Percentiles rank a stretch among this genome's conserved stretches.
Evolutionary conservation across 2,888 invertebrate genomes (phyloP).

Genomic region (Mayetiola destructor): DNA sequence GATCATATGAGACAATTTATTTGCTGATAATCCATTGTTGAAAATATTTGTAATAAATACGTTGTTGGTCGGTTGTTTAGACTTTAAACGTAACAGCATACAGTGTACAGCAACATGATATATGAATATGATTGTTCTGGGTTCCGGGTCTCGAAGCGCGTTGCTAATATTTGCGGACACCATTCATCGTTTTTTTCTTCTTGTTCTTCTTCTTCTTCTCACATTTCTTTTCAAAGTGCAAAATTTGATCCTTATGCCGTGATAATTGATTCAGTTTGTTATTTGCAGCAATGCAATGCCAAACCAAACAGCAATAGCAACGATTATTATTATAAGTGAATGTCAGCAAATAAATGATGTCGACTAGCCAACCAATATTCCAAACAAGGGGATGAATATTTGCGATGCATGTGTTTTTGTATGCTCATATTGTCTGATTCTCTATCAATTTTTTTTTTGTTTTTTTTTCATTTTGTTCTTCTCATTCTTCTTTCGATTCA

Average conservation of each 20-base stretch:
- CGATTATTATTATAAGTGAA: too few relatives aligned
- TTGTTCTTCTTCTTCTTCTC: background rate
- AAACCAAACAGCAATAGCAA: too few relatives aligned
- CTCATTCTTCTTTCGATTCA: too few relatives aligned
- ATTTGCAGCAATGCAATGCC: too few relatives aligned
- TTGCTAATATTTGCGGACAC: background rate
- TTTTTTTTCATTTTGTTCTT: background rate
- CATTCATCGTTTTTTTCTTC: background rate
- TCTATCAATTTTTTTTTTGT: background rate
- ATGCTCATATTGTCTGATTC: background rate
- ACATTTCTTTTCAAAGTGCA: too few relatives aligned
- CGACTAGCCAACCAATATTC: too few relatives aligned
- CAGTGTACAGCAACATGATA: too few relatives aligned
- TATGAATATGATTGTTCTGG: background rate
- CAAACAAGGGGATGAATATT: too few relatives aligned
- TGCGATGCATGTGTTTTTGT: too few relatives aligned
- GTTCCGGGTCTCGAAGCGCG: background rate
- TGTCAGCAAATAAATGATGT: too few relatives aligned
- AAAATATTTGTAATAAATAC: conserved; percentile 7
- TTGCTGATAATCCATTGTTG: conserved; percentile 12
- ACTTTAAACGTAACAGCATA: conserved; percentile 1
- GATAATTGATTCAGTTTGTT: too few relatives aligned
- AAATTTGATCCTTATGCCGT: too few relatives aligned
- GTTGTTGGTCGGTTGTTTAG: conserved; percentile 2
- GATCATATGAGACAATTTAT: conserved; percentile 10